Conservation (phyloP, 2,113 vertebrate species). For the Himantopus leucocephalus region DNA sequence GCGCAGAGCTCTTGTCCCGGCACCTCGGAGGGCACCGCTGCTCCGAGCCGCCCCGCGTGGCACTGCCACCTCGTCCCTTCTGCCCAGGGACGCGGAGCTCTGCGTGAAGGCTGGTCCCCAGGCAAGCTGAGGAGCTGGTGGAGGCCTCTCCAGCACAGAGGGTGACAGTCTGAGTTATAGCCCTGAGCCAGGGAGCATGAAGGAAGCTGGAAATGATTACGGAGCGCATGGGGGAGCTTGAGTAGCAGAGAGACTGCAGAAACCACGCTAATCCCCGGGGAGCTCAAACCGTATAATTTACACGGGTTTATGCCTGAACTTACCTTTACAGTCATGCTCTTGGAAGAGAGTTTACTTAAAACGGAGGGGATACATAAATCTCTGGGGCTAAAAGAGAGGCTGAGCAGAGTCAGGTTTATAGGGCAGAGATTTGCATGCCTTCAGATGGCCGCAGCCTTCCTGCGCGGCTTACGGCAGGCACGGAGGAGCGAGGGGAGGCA, state of each 20-base stretch:
- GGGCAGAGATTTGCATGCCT: not conserved
- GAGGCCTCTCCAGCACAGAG: not conserved
- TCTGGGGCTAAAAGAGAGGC: not conserved
- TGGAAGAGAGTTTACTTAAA: constrained; percentile 32
- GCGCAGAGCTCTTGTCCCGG: not conserved
- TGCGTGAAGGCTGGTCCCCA: not conserved
- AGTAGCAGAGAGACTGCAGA: constrained; percentile 1
- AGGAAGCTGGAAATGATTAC: constrained; percentile 46
- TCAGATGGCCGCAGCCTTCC: not conserved
- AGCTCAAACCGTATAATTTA: not conserved
- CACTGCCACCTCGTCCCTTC: not conserved
- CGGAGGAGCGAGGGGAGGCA: not conserved
- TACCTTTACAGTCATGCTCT: constrained; percentile 5
- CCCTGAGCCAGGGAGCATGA: not conserved
- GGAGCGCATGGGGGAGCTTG: not conserved
- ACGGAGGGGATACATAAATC: not conserved
- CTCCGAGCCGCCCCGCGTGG: fast-evolving
- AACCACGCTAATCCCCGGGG: not conserved
- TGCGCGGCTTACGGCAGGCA: not conserved
- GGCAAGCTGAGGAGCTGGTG: not conserved
- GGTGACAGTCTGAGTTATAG: not conserved
- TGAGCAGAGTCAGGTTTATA: not conserved
- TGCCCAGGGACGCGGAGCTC: fast-evolving
- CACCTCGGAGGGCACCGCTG: not conserved
- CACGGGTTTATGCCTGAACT: not conserved